These are phyloP conservation scores for Caenorhabditis remanei DNA, from an alignment of 1,140 invertebrate genomes.

Conservation along the genomic window DNA sequence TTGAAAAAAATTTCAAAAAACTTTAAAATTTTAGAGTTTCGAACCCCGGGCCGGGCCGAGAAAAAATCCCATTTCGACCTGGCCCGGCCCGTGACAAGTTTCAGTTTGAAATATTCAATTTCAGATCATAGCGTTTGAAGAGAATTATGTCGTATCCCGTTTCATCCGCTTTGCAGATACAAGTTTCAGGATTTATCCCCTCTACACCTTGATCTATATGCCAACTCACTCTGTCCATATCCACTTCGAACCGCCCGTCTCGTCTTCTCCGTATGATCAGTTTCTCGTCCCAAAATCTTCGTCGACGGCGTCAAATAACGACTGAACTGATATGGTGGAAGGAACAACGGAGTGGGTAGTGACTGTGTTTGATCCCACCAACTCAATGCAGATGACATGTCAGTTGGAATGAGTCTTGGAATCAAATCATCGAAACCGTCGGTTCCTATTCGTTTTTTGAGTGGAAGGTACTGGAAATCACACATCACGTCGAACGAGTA, in stretches of 20 bases:
- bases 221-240: slow-evolving; percentile 70
- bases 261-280: slow-evolving; percentile 67
- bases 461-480: slow-evolving; percentile 75
- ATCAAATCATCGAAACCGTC: slow-evolving; percentile 68
- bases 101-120: no score
- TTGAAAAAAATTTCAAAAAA: no score
- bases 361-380: slow-evolving; percentile 64
- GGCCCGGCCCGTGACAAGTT: no score
- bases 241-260: slow-evolving; percentile 55
- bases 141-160: no score
- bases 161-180: no score
- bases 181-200: background rate
- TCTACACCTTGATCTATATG: background rate
- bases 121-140: no score
- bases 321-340: slow-evolving; percentile 74
- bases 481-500: slow-evolving; percentile 74
- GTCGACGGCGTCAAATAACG: slow-evolving; percentile 69
- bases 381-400: slow-evolving; percentile 66
- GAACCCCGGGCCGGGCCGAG: no score
- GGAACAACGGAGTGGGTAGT: slow-evolving; percentile 66
- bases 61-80: no score
- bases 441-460: slow-evolving; percentile 56
- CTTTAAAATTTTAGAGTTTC: no score
- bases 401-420: slow-evolving; percentile 69
- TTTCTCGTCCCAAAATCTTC: slow-evolving; percentile 70